Percentiles rank a stretch among this genome's conserved stretches.
Evolutionary conservation across 2,888 invertebrate genomes (phyloP).

Genomic region (Diarsia dahlii): DNA sequence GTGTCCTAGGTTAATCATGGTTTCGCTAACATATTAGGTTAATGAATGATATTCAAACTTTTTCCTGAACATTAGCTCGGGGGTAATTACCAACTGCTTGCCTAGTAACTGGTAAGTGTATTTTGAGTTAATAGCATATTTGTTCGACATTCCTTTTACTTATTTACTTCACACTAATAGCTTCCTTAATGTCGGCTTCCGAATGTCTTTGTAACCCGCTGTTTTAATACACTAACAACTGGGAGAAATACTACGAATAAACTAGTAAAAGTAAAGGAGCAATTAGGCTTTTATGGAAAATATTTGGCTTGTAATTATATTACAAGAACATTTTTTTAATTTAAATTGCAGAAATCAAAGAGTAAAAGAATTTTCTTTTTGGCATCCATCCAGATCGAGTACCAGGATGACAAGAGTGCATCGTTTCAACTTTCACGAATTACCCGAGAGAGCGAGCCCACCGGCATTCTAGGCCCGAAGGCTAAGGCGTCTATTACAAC

Average conservation of each 20-base stretch:
- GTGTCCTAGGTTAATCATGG: conserved; percentile 40
- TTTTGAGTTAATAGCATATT: conserved; percentile 56
- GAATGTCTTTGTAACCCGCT: conserved; percentile 31
- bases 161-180: conserved; percentile 61
- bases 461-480: conserved; percentile 35
- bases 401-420: conserved; percentile 18
- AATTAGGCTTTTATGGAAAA: neutral
- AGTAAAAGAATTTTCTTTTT: neutral
- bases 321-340: neutral
- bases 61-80: conserved; percentile 41
- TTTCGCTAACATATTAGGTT: conserved; percentile 51
- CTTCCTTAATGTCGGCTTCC: conserved; percentile 15
- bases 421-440: conserved; percentile 10
- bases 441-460: conserved; percentile 31
- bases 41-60: conserved; percentile 48
- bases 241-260: neutral
- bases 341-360: neutral
- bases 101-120: conserved; percentile 43
- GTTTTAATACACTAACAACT: conserved; percentile 27
- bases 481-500: conserved; percentile 39
- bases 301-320: neutral
- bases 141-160: conserved; percentile 69
- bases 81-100: conserved; percentile 39
- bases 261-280: neutral
- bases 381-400: neutral